Evolutionary conservation across 2,797 vertebrate species (phyloP).

Genomic region (Alcedo atthis): DNA sequence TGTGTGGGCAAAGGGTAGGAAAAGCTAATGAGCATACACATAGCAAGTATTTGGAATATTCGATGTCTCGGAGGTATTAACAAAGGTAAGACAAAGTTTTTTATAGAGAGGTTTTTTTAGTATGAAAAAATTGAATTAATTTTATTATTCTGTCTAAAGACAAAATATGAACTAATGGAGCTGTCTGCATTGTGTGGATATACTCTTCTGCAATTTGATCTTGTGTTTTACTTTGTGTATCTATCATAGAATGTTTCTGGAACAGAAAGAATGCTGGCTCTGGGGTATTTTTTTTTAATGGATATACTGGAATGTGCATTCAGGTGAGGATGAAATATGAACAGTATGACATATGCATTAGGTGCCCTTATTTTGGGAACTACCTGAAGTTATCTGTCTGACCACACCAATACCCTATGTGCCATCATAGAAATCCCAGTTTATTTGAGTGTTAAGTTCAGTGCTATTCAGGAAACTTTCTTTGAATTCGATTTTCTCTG

Average conservation of each 20-base stretch:
- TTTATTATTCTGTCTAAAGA: neutral
- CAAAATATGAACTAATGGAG: neutral
- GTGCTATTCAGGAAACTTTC: slow-evolving; percentile 47
- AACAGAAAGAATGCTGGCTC: neutral
- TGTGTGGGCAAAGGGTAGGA: neutral
- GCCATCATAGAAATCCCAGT: neutral
- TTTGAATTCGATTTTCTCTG: slow-evolving; percentile 44
- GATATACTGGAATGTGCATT: neutral
- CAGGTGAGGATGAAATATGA: neutral
- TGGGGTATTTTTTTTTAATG: neutral
- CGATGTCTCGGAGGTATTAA: neutral
- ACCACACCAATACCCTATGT: neutral
- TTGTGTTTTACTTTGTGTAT: neutral
- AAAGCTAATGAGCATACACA: neutral
- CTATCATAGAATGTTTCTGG: neutral
- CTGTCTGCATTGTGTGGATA: neutral
- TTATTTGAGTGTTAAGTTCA: slow-evolving; percentile 31
- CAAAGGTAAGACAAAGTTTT: neutral
- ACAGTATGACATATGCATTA: neutral
- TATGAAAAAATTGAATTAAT: neutral
- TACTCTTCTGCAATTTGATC: neutral
- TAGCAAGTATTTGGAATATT: neutral
- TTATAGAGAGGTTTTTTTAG: neutral
- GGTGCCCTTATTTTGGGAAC: neutral
- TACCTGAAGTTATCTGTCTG: neutral